Conservation (phyloP, 2,888 invertebrate genomes). For the Leptopilina myrica region DNA sequence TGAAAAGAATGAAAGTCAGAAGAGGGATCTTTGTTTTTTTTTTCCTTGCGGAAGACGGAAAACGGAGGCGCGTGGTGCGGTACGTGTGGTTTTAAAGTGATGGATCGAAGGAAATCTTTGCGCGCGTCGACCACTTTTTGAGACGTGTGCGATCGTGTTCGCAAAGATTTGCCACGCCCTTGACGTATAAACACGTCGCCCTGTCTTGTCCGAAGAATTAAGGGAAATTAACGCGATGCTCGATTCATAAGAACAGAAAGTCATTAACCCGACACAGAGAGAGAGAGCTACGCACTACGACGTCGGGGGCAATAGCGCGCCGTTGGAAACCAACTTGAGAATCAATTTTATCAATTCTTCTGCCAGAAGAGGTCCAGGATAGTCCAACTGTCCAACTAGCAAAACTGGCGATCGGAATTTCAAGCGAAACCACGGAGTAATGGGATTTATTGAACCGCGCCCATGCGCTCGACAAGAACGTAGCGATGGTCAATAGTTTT, state of each 20-base stretch:
- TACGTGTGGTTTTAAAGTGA: background rate
- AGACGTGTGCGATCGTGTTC: constrained; percentile 23
- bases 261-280: constrained; percentile 15
- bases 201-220: constrained; percentile 2
- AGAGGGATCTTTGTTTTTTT: constrained; percentile 2
- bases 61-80: constrained; percentile 27
- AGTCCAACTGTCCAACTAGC: no score
- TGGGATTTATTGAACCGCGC: constrained; percentile 60
- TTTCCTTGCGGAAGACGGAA: constrained; percentile 19
- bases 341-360: background rate
- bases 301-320: background rate
- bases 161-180: constrained; percentile 36
- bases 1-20: no score
- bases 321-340: background rate
- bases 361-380: background rate
- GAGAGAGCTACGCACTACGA: background rate
- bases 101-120: constrained; percentile 36
- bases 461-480: constrained; percentile 61
- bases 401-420: constrained; percentile 38
- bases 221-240: constrained; percentile 12
- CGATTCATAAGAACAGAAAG: constrained; percentile 10
- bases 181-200: background rate
- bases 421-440: constrained; percentile 52
- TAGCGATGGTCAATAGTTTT: constrained; percentile 59
- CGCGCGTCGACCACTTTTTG: constrained; percentile 40